Conservation (phyloP, 2,888 invertebrate species). For the Habrosyne pyritoides region DNA sequence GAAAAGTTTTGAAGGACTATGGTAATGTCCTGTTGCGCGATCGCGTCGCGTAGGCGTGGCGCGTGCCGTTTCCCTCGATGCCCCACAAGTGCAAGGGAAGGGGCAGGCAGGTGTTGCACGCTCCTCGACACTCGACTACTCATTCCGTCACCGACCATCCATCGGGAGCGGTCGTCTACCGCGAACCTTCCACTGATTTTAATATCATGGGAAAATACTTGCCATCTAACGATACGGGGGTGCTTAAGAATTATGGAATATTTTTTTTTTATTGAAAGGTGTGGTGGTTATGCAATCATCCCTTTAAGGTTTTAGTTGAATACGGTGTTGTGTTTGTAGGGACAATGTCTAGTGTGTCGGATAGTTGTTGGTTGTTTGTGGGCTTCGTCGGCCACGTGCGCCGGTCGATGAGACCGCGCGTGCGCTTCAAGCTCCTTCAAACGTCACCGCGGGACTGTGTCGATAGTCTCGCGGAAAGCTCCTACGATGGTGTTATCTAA, state of each 20-base stretch:
- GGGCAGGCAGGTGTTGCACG: conserved; percentile 68
- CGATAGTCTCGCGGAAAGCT: conserved; percentile 20
- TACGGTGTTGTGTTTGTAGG: conserved; percentile 20
- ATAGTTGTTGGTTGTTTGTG: conserved; percentile 44
- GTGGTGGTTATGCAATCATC: not conserved
- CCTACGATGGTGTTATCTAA: conserved; percentile 35
- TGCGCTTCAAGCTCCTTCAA: conserved; percentile 51
- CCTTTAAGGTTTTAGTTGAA: not conserved
- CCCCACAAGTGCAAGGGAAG: conserved; percentile 74
- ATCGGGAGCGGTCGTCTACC: conserved; percentile 36
- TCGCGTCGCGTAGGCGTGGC: conserved; percentile 58
- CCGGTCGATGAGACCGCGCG: conserved; percentile 73
- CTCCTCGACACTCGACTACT: conserved; percentile 42
- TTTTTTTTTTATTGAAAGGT: not conserved
- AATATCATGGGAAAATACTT: conserved; percentile 24
- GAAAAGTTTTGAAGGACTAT: not conserved
- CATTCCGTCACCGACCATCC: conserved; percentile 56
- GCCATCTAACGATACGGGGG: conserved; percentile 1
- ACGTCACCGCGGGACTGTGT: conserved; percentile 44
- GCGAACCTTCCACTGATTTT: conserved; percentile 14
- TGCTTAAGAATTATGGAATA: not conserved
- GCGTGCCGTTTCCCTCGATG: conserved; percentile 57
- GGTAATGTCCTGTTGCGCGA: not conserved
- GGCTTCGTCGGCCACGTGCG: conserved; percentile 62
- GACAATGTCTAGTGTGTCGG: conserved; percentile 18